Evolutionary conservation across 92 coral and sea anemone species (phyloP).

Genomic region (Pocillopora meandrina): DNA sequence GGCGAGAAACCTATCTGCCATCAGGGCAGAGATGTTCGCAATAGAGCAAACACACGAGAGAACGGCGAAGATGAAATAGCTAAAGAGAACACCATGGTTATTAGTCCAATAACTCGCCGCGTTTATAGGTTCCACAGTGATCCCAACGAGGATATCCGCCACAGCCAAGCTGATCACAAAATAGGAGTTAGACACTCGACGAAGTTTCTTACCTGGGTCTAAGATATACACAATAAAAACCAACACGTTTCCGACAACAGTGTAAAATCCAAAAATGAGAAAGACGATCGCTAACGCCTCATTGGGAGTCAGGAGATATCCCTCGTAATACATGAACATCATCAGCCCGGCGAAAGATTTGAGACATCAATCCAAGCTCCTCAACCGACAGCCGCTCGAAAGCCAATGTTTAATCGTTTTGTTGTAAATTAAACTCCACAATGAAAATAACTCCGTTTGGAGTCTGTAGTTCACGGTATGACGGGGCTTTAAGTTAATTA

Average conservation of each 20-base stretch:
- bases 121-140: slow-evolving; percentile 81
- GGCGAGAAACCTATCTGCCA: slow-evolving; percentile 82
- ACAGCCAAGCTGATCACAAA: slow-evolving; percentile 74
- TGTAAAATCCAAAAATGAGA: slow-evolving; percentile 70
- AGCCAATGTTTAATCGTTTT: too few species aligned
- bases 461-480: too few species aligned
- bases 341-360: not conserved
- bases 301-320: slow-evolving; percentile 75
- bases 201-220: slow-evolving; percentile 73
- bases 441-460: too few species aligned
- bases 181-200: slow-evolving; percentile 73
- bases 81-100: slow-evolving; percentile 60
- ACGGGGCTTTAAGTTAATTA: too few species aligned
- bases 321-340: slow-evolving; percentile 65
- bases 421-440: too few species aligned
- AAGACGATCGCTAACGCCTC: slow-evolving; percentile 67
- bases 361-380: not conserved
- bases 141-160: slow-evolving; percentile 83
- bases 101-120: slow-evolving; percentile 74
- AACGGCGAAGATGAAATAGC: slow-evolving; percentile 77
- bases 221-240: slow-evolving; percentile 75
- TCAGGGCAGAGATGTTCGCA: slow-evolving; percentile 67
- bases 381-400: too few species aligned
- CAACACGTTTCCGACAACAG: slow-evolving; percentile 72
- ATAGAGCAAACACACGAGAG: slow-evolving; percentile 84